Percentiles rank a stretch among this genome's conserved stretches.
Evolutionary conservation across 1,140 invertebrate species (phyloP).

Genomic region (Trigoniulus corallinus): DNA sequence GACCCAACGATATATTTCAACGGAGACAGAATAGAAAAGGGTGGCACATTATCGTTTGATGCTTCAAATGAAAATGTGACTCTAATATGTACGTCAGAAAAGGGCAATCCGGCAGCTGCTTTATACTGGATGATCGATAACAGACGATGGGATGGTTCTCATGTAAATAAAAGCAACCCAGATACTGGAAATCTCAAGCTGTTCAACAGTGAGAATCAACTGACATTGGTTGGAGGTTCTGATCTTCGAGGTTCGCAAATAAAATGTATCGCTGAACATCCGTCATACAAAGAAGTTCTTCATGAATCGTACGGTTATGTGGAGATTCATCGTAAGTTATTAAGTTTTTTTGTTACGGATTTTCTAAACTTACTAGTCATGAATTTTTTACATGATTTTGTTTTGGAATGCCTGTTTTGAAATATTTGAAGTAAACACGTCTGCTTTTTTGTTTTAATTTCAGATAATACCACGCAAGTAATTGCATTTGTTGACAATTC

Average conservation of each 20-base stretch:
- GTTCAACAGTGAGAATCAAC: neutral
- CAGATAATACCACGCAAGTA: conserved; percentile 1
- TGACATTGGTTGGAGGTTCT: neutral
- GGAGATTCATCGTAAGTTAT: neutral
- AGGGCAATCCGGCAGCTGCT: neutral
- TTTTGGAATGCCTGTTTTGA: neutral
- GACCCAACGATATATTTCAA: neutral
- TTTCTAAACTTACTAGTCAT: neutral
- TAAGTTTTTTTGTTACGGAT: neutral
- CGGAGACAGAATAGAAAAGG: neutral
- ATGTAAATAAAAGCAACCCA: neutral
- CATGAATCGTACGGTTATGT: neutral
- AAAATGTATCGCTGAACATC: neutral
- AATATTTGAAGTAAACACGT: neutral
- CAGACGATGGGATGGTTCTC: neutral
- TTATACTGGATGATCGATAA: conserved; percentile 1
- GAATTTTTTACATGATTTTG: neutral
- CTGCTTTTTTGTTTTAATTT: neutral
- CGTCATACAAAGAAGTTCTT: neutral
- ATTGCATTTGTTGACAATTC: neutral
- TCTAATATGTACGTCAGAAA: neutral
- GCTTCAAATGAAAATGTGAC: neutral
- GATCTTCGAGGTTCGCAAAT: neutral
- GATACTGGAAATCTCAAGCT: neutral
- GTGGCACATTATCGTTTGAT: neutral